These are phyloP conservation scores for Calosoma granatense DNA, from an alignment of 1,140 invertebrate species.

Conservation along the genomic window DNA sequence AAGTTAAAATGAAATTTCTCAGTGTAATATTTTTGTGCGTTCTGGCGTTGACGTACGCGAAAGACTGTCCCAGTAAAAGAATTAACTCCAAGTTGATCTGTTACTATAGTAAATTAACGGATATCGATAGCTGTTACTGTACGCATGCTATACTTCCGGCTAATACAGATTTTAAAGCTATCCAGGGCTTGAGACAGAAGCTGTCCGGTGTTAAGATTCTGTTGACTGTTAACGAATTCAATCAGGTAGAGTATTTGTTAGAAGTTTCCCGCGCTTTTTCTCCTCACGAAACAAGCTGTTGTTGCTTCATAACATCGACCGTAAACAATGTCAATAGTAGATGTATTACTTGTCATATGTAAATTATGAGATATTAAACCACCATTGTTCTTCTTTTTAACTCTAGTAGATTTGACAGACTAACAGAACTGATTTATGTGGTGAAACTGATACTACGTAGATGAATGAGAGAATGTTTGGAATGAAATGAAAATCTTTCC, in stretches of 20 bases:
- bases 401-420: too few relatives aligned
- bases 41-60: conserved; percentile 3
- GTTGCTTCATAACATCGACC: too few relatives aligned
- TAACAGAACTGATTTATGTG: too few relatives aligned
- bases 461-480: too few relatives aligned
- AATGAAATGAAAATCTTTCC: too few relatives aligned
- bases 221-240: conserved; percentile 28
- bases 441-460: too few relatives aligned
- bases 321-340: too few relatives aligned
- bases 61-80: conserved; percentile 18
- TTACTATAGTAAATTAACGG: conserved; percentile 26
- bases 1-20: conserved; percentile 5
- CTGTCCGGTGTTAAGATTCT: conserved; percentile 25
- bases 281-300: too few relatives aligned
- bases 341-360: too few relatives aligned
- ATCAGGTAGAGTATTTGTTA: conserved; percentile 25
- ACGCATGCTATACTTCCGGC: conserved; percentile 27
- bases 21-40: conserved; percentile 16
- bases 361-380: too few relatives aligned
- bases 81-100: conserved; percentile 27
- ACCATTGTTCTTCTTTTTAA: too few relatives aligned
- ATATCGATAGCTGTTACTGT: conserved; percentile 26
- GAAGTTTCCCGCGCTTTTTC: too few relatives aligned
- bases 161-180: conserved; percentile 21
- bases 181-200: conserved; percentile 20